Base-by-base conservation (phyloP, 2,888 invertebrate genomes). In the Vannuccia rotundouncinata region DNA sequence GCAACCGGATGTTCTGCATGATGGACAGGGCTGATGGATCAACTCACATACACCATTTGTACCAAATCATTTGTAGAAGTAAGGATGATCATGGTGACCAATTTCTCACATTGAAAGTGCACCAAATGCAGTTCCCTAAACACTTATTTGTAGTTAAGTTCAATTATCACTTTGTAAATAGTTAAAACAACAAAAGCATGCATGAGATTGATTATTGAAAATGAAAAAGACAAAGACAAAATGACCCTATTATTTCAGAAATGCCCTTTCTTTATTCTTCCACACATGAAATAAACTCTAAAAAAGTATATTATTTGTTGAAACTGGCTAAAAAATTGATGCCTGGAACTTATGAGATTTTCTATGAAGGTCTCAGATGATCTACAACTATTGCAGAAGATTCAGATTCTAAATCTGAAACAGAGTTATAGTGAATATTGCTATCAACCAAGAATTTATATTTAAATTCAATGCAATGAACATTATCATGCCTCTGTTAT, bases 21-120 rank as follows among this genome's bases (percentile, higher is more conserved):
- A 75, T 75, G 29, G 76, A 75, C 28, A n/a, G 76, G 1, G 10
- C 29, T 5, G 76, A 75, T 29, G 76, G 76, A 5, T 5, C 30
- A 13, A 29, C 31, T n/a, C 29, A 75, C 22, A 13, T 5, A 5
- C 29, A 29, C n/a, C 13, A 75, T 75, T 22, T 10, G 76, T 2
- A 75, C 22, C 76, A 75, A 28, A 27, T 75, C n/a, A n/a, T n/a
- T n/a, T n/a, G n/a, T n/a, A n/a, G 45, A 5, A 45, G 45, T 45
- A 45, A 45, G 17, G 45, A 45, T 45, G 45, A 45, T 45, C 45
- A 45, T 45, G 45, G 10, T 45, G 45, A 45, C 45, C 45, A 45
- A 45, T 45, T 45, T 45, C 17, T 45, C 17, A 45, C 17, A 10
- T 45, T 17, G 5, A 45, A 45, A 45, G 45, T 45, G 45, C 45